Evolutionary conservation across 2,888 invertebrate genomes (phyloP).

Genomic region (Pantelozetes paolii): DNA sequence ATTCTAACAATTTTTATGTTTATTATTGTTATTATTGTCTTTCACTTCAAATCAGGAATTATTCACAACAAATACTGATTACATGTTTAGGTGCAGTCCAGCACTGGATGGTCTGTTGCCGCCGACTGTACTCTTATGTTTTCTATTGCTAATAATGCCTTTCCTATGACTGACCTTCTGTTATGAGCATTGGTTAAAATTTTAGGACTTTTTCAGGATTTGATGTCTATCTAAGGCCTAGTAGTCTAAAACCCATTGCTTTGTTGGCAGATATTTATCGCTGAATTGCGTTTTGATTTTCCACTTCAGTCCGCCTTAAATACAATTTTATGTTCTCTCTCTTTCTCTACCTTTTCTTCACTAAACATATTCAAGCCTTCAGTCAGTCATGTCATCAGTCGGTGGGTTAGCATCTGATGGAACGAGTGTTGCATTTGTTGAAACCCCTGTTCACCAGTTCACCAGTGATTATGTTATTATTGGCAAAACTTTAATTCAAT

Average conservation of each 20-base stretch:
- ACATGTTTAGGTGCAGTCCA: constrained; percentile 8
- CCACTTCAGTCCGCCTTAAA: neutral
- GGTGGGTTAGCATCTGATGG: neutral
- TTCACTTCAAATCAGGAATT: neutral
- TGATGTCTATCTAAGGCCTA: neutral
- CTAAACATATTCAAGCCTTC: neutral
- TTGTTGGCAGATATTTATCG: constrained; percentile 33
- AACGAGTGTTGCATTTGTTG: constrained; percentile 1
- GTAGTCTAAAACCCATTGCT: neutral
- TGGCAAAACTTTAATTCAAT: constrained; percentile 25
- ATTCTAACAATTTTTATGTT: too few species aligned
- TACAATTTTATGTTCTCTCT: neutral
- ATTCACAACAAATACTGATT: neutral
- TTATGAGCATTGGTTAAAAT: neutral
- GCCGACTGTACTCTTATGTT: neutral
- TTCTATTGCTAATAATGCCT: neutral
- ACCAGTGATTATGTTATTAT: constrained; percentile 23
- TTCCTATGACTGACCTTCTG: neutral
- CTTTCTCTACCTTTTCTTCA: neutral
- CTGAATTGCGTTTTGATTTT: constrained; percentile 18
- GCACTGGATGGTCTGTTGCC: constrained; percentile 5
- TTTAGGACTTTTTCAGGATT: neutral
- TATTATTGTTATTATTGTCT: constrained; percentile 24
- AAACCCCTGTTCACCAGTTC: neutral
- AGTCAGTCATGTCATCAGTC: neutral